Conservation (phyloP, 2,888 invertebrate species). For the Zygogramma bicolorata region DNA sequence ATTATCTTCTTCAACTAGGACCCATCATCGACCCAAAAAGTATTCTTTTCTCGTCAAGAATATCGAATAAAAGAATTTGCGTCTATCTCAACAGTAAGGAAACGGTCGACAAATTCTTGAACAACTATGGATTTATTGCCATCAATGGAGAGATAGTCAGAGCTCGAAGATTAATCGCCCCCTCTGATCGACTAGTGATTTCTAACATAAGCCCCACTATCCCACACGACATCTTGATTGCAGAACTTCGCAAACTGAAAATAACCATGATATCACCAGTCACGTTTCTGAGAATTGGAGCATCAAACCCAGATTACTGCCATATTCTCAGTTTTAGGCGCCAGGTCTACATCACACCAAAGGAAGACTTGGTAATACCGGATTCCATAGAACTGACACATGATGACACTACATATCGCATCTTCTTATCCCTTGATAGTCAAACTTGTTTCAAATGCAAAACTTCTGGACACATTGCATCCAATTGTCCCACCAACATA, state of each 20-base stretch:
- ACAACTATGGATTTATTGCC: slow-evolving; percentile 30
- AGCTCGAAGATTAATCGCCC: slow-evolving; percentile 42
- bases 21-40: slow-evolving; percentile 30
- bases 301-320: slow-evolving; percentile 25
- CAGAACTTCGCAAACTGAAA: too few relatives aligned
- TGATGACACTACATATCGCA: too few relatives aligned
- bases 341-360: too few relatives aligned
- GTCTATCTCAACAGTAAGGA: slow-evolving; percentile 38
- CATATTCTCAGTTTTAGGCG: slow-evolving; percentile 52
- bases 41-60: slow-evolving; percentile 37
- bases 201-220: slow-evolving; percentile 51
- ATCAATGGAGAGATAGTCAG: background rate
- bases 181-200: slow-evolving; percentile 45
- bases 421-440: too few relatives aligned
- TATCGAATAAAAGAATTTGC: slow-evolving; percentile 46
- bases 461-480: slow-evolving; percentile 42
- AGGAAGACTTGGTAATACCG: too few relatives aligned
- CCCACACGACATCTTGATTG: too few relatives aligned
- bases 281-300: slow-evolving; percentile 48
- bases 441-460: too few relatives aligned
- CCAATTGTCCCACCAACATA: slow-evolving; percentile 29
- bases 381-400: too few relatives aligned
- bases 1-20: slow-evolving; percentile 30
- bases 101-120: slow-evolving; percentile 38
- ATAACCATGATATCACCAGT: too few relatives aligned